These are phyloP conservation scores for Notiomystis cincta DNA, from an alignment of 2,113 vertebrate genomes.

Conservation along the genomic window DNA sequence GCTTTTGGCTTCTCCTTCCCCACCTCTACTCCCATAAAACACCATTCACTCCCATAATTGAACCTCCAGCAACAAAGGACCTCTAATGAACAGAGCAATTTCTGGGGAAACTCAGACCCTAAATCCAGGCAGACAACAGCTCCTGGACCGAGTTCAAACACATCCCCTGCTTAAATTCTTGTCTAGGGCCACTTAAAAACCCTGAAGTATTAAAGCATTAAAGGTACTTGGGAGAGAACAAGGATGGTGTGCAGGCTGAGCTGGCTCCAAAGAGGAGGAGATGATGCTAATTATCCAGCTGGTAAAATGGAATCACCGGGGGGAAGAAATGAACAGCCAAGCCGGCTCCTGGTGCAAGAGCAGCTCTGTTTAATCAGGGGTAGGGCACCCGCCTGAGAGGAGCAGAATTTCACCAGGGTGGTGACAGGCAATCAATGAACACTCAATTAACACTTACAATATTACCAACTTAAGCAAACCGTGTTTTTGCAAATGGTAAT, in stretches of 20 bases:
- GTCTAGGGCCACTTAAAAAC: neutral
- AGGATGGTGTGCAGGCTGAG: neutral
- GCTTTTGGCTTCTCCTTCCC: neutral
- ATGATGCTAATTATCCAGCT: conserved; percentile 8
- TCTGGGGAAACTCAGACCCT: neutral
- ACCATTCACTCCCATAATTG: neutral
- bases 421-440: conserved; percentile 62
- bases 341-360: neutral
- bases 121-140: neutral
- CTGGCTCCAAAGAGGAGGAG: conserved; percentile 15
- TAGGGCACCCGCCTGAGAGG: neutral
- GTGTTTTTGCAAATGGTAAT: neutral
- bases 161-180: neutral
- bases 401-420: conserved; percentile 44
- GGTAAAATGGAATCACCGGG: conserved; percentile 4
- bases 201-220: neutral
- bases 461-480: conserved; percentile 61
- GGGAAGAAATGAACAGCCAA: neutral
- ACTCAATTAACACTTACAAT: conserved; percentile 65
- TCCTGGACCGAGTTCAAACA: neutral
- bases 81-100: conserved; percentile 5
- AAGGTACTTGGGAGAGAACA: neutral
- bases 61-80: neutral
- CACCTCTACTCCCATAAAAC: neutral
- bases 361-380: neutral